Evolutionary conservation across 2,888 invertebrate genomes (phyloP).

Genomic region (Andrena bucephala): DNA sequence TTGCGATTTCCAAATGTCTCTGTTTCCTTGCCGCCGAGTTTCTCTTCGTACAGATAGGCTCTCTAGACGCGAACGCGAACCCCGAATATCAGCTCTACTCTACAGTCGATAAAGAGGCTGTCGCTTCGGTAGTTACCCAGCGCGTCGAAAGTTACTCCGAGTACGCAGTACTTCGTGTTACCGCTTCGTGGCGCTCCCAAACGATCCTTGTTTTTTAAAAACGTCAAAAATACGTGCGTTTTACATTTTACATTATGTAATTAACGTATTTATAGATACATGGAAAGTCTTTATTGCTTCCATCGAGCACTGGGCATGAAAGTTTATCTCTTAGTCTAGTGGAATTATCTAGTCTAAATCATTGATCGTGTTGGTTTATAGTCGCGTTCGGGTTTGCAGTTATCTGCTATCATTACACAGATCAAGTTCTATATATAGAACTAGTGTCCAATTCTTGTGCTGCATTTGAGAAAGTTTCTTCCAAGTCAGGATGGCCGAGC

Average conservation of each 20-base stretch:
- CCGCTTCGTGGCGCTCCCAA: slow-evolving; percentile 8
- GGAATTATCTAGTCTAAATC: too few species aligned
- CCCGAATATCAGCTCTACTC: neutral
- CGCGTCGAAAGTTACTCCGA: too few species aligned
- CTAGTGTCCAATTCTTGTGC: neutral
- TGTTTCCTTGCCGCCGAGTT: slow-evolving; percentile 14
- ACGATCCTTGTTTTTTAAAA: neutral
- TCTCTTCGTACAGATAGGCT: slow-evolving; percentile 11
- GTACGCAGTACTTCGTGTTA: neutral
- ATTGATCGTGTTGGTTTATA: neutral
- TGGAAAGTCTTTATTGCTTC: too few species aligned
- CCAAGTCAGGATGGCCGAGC: slow-evolving; percentile 93
- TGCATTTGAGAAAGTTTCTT: neutral
- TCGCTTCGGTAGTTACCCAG: neutral
- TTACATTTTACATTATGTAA: too few species aligned
- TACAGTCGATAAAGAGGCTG: neutral
- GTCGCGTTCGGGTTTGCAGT: neutral
- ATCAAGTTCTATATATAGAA: neutral
- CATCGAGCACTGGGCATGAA: too few species aligned
- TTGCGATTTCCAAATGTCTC: slow-evolving; percentile 66
- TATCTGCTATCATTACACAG: neutral
- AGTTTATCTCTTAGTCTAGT: too few species aligned
- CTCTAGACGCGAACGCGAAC: neutral
- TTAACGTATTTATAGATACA: too few species aligned
- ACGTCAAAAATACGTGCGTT: too few species aligned